These are phyloP conservation scores for Coelopa pilipes DNA, from an alignment of 2,888 invertebrate species.

Conservation along the genomic window DNA sequence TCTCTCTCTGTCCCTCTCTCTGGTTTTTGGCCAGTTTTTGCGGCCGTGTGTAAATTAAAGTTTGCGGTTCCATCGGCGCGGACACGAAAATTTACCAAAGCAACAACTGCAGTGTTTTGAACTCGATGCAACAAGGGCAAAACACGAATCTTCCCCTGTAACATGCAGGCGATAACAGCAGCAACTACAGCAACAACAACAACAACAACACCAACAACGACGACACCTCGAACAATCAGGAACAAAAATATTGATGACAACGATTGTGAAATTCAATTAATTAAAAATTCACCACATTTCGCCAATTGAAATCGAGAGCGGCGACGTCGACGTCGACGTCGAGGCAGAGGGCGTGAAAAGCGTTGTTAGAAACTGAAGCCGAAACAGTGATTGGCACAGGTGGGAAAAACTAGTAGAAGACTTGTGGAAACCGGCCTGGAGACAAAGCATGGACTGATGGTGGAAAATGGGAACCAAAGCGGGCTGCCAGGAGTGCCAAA, in stretches of 20 bases:
- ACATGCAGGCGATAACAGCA: too few species aligned
- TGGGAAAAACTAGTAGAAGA: neutral
- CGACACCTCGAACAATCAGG: neutral
- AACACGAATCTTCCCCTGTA: too few species aligned
- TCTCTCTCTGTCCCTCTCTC: too few species aligned
- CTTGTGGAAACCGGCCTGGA: neutral
- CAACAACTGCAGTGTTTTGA: too few species aligned
- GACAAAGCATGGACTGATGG: too few species aligned
- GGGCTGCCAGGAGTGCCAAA: too few species aligned
- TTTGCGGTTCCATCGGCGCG: constrained; percentile 41
- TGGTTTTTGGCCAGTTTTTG: constrained; percentile 13
- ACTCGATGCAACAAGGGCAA: too few species aligned
- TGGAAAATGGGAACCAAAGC: too few species aligned
- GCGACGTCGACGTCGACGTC: too few species aligned
- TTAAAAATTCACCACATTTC: constrained; percentile 1
- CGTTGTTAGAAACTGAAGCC: neutral
- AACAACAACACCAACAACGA: neutral
- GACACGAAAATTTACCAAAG: neutral
- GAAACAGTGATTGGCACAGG: neutral
- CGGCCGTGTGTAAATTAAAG: constrained; percentile 46
- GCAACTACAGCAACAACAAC: neutral
- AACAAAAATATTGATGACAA: neutral
- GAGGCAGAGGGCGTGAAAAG: too few species aligned
- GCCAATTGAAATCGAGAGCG: neutral
- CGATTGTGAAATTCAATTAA: constrained; percentile 2